Evolutionary conservation across 2,797 vertebrate species (phyloP), one percentile per base, ranked within the genome.

Genomic region (Sebastes cheni): DNA sequence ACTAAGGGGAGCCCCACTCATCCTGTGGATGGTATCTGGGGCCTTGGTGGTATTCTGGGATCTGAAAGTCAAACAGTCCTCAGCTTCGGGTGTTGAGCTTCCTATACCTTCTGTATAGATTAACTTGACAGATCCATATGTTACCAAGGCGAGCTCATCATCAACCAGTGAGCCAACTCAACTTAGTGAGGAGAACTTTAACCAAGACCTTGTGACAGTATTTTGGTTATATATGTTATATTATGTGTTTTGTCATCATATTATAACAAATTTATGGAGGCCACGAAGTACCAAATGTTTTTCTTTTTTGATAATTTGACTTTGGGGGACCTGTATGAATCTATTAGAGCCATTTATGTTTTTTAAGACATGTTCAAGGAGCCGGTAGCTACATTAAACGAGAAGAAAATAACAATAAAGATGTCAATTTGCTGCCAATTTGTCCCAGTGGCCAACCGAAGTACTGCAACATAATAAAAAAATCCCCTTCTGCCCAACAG

Each of bases 101-200:
- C 54, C 59, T 55, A 16, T 56, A 71, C 13, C 2, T 12, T 80
- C 72, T 84, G 77, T 81, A 67, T 85, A 84, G 69, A 76, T 82
- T 78, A 72, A 82, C 62, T 73, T 72, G 80, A 76, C 82, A 62
- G 59, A 62, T 80, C 52, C 55, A 69, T 69, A 70, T 66, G 46
- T 59, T 42, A 39, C 46, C 54, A 34, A 68, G 59, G 30, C 1
- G 0, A 27, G 36, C 54, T 55, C 54, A 55, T 55, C 54, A 36
- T 39, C 36, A 39, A 52, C 42, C 42, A 46, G 42, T 46, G 42
- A 46, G 39, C 39, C 39, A 7, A 16, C 14, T 18, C 42, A 46
- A 46, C 42, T 46, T 27, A 52, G 42, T 52, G 42, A 30, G 25
- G 10, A 29, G 14, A 16, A 4, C 4, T 72, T 55, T n/a, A 25